Base-by-base conservation (phyloP, 2,113 vertebrate species). In the Oenanthe melanoleuca region DNA sequence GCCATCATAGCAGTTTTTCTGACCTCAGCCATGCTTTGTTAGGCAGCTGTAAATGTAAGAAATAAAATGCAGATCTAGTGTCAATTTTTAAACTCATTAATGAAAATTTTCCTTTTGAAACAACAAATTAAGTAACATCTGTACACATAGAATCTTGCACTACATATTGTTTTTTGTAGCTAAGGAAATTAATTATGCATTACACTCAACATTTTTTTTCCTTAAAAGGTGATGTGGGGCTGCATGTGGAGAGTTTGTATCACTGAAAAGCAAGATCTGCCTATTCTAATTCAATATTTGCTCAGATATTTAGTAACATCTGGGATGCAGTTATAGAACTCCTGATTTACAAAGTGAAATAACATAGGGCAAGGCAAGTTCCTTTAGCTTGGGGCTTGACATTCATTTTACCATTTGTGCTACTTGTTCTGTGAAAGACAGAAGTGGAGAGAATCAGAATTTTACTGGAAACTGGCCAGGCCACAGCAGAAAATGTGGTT, bases 331-430 rank as follows among this genome's bases (percentile, higher is more conserved):
- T 15, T 80, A 11, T 25, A 64, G 60, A 86, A 61, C 18, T 16
- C 16, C 29, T 2, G 1, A 86, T 29, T 71, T 82, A 63, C 19
- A 55, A 75, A 92, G 25, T 37, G 38, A 85, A 88, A 37, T 52
- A 70, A 44, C 20, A 55, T 37, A 42, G 47, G 53, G 31, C 19
- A 57, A 91, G 64, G 50, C 64, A 70, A 47, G 8, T 53, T 92
- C 74, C 42, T 53, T 85, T 69, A n/a, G 4, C n/a, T 16, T 64
- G 37, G 31, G n/a, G 28, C 15, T 23, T 0, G 0, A 40, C 20
- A 50, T 85, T 70, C 4, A n/a, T 53, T 73, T 78, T 53, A 57
- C 8, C 1, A 14, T 88, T 85, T 70, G 15, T 79, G 10, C 38
- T 69, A 8, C 33, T 77, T 60, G n/a, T 85, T 93, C 55, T 63